Evolutionary conservation across 2,113 vertebrate species (phyloP).

Genomic region (Dipodomys merriami): DNA sequence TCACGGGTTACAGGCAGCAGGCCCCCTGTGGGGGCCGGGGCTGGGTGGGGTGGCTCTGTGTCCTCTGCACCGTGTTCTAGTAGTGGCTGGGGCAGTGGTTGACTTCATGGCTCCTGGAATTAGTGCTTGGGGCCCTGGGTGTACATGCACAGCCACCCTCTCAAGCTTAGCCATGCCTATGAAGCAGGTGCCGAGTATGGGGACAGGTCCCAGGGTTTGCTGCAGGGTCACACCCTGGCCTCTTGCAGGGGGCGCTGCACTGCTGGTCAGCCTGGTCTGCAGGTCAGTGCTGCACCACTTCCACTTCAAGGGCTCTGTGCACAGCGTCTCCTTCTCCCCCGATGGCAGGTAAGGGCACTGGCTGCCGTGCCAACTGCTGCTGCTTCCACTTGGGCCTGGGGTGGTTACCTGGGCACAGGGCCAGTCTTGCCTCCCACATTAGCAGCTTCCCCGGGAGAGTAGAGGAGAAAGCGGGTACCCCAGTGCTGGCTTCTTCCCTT

Average conservation of each 20-base stretch:
- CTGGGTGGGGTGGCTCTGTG: neutral
- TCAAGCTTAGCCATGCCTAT: accelerated
- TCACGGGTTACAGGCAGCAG: neutral
- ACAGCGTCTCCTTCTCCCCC: conserved; percentile 94
- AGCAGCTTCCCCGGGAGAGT: too few relatives aligned
- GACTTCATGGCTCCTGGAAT: accelerated
- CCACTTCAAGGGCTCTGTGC: conserved; percentile 95
- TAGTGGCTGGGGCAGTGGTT: neutral
- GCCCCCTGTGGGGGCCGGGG: neutral
- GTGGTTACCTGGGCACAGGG: neutral
- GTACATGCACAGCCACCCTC: neutral
- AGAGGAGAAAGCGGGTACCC: too few relatives aligned
- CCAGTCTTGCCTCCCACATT: too few relatives aligned
- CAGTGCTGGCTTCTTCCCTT: neutral
- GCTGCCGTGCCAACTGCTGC: neutral
- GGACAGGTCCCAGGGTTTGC: too few relatives aligned
- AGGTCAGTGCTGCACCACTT: conserved; percentile 93
- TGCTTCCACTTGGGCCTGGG: accelerated
- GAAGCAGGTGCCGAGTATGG: neutral
- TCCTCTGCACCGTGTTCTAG: too few relatives aligned
- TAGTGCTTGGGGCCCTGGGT: neutral
- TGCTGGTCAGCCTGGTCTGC: conserved; percentile 93
- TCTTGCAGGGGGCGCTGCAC: conserved; percentile 91
- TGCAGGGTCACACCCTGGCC: neutral
- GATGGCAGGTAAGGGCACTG: conserved; percentile 91